Conservation (phyloP, 2,797 vertebrate genomes). For the Allobates femoralis region DNA sequence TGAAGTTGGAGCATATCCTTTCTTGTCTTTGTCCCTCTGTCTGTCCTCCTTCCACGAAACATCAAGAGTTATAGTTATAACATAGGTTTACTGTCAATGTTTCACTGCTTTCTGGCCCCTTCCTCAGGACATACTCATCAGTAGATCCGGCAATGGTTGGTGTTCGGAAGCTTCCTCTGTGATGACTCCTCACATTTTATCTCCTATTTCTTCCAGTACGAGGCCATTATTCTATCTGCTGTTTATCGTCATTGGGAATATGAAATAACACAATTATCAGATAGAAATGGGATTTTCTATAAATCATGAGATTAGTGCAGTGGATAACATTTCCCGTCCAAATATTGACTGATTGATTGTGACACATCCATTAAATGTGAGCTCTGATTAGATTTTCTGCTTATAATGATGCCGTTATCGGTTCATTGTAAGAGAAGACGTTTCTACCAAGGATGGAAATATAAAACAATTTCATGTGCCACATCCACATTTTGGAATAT, state of each 20-base stretch:
- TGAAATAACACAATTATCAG: conserved; percentile 1
- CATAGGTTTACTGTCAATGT: too few species aligned
- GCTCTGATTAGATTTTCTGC: neutral
- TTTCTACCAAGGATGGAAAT: too few species aligned
- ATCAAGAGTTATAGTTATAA: too few species aligned
- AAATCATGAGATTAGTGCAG: neutral
- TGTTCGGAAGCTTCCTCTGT: neutral
- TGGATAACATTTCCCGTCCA: neutral
- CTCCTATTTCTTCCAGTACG: neutral
- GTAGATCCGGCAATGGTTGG: too few species aligned
- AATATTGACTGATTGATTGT: neutral
- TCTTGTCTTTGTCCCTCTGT: too few species aligned
- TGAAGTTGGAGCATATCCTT: too few species aligned
- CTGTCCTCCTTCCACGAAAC: too few species aligned
- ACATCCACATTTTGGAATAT: too few species aligned
- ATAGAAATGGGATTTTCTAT: neutral
- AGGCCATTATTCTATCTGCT: neutral
- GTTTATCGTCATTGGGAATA: neutral
- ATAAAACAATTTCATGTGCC: too few species aligned
- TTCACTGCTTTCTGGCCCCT: too few species aligned
- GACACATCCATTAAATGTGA: neutral
- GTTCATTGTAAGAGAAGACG: too few species aligned
- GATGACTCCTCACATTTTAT: neutral
- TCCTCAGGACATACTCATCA: too few species aligned
- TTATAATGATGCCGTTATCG: neutral